Evolutionary conservation across 2,113 vertebrate species (phyloP).

Genomic region (Pteropus alecto): DNA sequence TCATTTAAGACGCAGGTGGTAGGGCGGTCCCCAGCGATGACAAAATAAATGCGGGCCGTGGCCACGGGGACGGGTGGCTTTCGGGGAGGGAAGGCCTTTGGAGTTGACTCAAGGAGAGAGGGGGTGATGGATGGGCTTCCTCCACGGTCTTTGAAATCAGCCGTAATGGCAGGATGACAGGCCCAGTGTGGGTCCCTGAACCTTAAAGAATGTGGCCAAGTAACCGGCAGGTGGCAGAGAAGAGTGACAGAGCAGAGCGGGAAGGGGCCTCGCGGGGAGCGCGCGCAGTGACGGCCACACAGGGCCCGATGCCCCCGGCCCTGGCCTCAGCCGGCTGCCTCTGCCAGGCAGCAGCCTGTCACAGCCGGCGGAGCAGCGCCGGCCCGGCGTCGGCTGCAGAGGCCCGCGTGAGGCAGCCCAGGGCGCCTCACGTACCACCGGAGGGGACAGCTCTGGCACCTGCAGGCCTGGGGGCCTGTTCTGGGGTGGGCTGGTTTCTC

Average conservation of each 20-base stretch:
- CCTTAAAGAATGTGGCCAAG: not conserved
- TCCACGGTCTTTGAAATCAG: not conserved
- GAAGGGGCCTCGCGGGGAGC: fast-evolving
- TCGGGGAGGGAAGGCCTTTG: fast-evolving
- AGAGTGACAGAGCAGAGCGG: not conserved
- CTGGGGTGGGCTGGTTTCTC: slow-evolving; percentile 23
- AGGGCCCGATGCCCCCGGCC: not conserved
- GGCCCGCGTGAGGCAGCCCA: slow-evolving; percentile 39
- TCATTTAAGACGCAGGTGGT: not conserved
- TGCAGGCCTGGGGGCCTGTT: not conserved
- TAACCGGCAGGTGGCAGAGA: not conserved
- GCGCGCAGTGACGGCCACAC: fast-evolving
- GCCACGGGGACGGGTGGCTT: fast-evolving
- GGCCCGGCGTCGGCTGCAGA: slow-evolving; percentile 61
- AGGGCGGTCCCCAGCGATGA: not conserved
- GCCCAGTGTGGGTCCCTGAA: not conserved
- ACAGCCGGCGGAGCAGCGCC: not conserved
- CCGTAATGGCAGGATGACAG: not conserved
- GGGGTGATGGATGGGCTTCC: not conserved
- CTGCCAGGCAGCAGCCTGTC: not conserved
- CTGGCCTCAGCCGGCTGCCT: not conserved
- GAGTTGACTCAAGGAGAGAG: not conserved
- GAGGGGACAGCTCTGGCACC: slow-evolving; percentile 63
- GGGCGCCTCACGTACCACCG: not conserved
- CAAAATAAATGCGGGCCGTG: not conserved